These are phyloP conservation scores for Sandelia bainsii DNA, from an alignment of 2,797 vertebrate genomes.

Conservation along the genomic window DNA sequence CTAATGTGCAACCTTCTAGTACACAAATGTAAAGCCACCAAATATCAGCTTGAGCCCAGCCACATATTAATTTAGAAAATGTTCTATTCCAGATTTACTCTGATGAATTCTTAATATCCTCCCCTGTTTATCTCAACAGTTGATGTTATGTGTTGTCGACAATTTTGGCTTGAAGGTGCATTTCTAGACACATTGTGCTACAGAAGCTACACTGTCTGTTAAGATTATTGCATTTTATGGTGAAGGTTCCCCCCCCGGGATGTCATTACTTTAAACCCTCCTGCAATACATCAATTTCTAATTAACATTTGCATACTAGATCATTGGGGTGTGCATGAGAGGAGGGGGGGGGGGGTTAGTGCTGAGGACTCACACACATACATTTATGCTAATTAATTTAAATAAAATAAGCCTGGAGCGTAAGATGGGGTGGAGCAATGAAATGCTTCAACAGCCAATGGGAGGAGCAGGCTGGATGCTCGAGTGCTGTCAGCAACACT, in stretches of 20 bases:
- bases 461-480: constrained; percentile 51
- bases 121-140: constrained; percentile 51
- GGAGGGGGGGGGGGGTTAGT: constrained; percentile 19
- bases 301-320: constrained; percentile 83
- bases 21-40: background rate
- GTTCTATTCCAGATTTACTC: constrained; percentile 28
- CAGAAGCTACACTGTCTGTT: constrained; percentile 55
- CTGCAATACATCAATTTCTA: constrained; percentile 82
- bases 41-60: background rate
- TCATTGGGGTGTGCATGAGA: constrained; percentile 50
- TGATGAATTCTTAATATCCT: constrained; percentile 42
- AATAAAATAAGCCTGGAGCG: constrained; percentile 76
- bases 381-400: constrained; percentile 81
- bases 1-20: too few species aligned
- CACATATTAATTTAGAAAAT: constrained; percentile 25
- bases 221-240: constrained; percentile 60
- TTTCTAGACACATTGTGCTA: constrained; percentile 56
- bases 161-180: constrained; percentile 51
- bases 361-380: constrained; percentile 22
- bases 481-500: constrained; percentile 39
- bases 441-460: constrained; percentile 50
- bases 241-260: constrained; percentile 66
- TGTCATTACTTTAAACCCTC: constrained; percentile 80
- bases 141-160: constrained; percentile 19
- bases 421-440: constrained; percentile 55